These are phyloP conservation scores for Oreortyx pictus DNA, from an alignment of 2,797 vertebrate species.

Conservation along the genomic window DNA sequence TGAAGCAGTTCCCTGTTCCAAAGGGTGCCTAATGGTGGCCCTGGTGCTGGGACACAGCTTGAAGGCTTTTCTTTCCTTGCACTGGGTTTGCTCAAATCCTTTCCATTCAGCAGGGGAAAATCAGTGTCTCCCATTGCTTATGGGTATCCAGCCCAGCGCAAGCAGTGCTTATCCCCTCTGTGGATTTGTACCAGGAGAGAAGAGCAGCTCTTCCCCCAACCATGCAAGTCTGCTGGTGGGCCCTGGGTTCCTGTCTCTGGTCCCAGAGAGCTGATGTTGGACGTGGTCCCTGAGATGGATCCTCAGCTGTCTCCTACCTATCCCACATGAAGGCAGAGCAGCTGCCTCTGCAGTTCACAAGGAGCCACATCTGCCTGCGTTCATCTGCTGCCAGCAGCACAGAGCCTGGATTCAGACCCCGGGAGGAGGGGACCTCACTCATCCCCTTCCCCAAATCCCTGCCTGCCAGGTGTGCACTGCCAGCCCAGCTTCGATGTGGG, in stretches of 20 bases:
- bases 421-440: not conserved
- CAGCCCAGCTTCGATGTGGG: fast-evolving
- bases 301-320: not conserved
- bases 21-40: fast-evolving
- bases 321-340: not conserved
- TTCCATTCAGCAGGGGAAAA: not conserved
- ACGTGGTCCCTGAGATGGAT: fast-evolving
- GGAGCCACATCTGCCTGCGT: fast-evolving
- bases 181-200: not conserved
- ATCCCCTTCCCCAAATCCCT: not conserved
- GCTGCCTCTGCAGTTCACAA: fast-evolving
- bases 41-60: fast-evolving
- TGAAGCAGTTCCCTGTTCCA: fast-evolving
- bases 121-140: not conserved
- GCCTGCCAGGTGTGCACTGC: not conserved
- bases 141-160: not conserved
- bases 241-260: fast-evolving
- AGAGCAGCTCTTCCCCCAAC: not conserved
- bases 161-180: not conserved
- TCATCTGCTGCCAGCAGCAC: not conserved
- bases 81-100: fast-evolving
- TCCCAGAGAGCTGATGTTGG: not conserved
- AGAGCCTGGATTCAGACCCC: not conserved
- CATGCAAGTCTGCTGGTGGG: fast-evolving
- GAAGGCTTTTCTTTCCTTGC: not conserved